Evolutionary conservation across 2,888 invertebrate genomes (phyloP).

Genomic region (Neocrepidodera transversa): DNA sequence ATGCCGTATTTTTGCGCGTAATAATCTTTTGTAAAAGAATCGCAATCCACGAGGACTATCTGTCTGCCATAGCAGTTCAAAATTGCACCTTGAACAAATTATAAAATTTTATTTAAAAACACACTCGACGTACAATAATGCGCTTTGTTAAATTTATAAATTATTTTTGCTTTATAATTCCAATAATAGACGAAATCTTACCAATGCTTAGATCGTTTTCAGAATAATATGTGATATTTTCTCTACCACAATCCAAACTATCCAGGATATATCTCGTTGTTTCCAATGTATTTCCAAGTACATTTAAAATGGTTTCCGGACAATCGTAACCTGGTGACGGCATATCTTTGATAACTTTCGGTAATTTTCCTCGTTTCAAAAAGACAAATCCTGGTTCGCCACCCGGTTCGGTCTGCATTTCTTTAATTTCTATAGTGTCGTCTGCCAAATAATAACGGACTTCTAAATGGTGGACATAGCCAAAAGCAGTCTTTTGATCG

Average conservation of each 20-base stretch:
- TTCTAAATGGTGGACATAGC: constrained; percentile 78
- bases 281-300: constrained; percentile 65
- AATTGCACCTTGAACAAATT: constrained; percentile 58
- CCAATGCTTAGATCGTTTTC: constrained; percentile 86
- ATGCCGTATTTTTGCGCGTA: constrained; percentile 66
- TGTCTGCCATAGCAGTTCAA: constrained; percentile 84
- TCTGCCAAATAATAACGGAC: constrained; percentile 87
- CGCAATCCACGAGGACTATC: constrained; percentile 82
- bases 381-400: constrained; percentile 79
- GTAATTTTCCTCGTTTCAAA: constrained; percentile 76
- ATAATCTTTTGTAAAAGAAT: constrained; percentile 84
- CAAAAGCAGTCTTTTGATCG: constrained; percentile 78
- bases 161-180: too few relatives aligned
- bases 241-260: constrained; percentile 64
- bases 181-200: not conserved
- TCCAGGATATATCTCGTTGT: constrained; percentile 67
- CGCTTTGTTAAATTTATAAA: too few relatives aligned
- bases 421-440: constrained; percentile 88
- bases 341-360: constrained; percentile 68
- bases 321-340: constrained; percentile 63
- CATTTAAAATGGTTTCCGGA: constrained; percentile 68
- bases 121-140: too few relatives aligned
- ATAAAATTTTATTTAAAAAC: too few relatives aligned
- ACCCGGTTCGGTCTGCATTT: constrained; percentile 71
- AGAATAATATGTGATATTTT: constrained; percentile 63